Percentiles rank a stretch among this genome's conserved stretches.
Evolutionary conservation across 2,888 invertebrate species (phyloP).

Genomic region (Nephrocerus scutellatus): DNA sequence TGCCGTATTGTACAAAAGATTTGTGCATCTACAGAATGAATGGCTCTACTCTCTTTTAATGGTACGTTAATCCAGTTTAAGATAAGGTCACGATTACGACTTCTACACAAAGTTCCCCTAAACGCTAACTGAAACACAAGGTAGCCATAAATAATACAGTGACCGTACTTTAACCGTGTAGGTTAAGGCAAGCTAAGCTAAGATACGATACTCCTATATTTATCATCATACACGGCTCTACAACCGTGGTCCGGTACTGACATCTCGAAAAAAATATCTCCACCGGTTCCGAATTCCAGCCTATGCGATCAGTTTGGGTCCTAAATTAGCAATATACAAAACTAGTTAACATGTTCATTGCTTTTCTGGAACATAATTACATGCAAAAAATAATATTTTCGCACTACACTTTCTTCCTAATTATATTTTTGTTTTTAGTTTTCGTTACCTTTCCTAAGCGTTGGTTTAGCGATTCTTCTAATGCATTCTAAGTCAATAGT

Average conservation of each 20-base stretch:
- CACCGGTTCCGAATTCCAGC: no score
- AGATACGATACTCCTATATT: no score
- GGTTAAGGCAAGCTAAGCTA: no score
- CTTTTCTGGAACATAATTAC: background rate
- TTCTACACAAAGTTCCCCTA: background rate
- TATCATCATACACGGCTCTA: no score
- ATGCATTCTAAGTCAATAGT: constrained; percentile 34
- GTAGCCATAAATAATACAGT: no score
- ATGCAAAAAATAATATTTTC: background rate
- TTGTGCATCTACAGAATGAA: constrained; percentile 35
- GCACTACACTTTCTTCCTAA: background rate
- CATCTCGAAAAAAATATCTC: no score
- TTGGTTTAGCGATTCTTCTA: constrained; percentile 29
- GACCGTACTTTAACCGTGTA: no score
- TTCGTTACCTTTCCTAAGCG: constrained; percentile 29
- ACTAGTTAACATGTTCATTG: no score
- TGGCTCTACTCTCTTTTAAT: constrained; percentile 33
- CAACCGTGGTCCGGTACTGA: no score
- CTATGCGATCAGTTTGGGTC: no score
- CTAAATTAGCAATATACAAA: no score
- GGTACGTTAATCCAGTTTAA: constrained; percentile 27
- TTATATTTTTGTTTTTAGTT: constrained; percentile 25
- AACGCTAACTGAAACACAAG: background rate
- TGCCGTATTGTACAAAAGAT: constrained; percentile 44
- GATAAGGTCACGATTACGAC: background rate